phyloP scores from a whole-genome alignment of 2,797 vertebrate species.

The Melanotaenia trifasciata region DNA sequence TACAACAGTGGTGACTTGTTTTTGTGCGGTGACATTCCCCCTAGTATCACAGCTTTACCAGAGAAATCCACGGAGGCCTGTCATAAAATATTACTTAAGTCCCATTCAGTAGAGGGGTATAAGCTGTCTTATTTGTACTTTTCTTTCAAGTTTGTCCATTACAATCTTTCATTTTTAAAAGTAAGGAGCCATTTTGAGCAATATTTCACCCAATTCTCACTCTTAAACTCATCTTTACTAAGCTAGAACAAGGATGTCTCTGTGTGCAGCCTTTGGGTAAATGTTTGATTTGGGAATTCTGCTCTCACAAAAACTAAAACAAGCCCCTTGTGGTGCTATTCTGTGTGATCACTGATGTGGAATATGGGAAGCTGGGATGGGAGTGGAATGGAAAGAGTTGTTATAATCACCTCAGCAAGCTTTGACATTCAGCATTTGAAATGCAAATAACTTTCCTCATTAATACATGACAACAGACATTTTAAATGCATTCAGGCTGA shows the following conservation, averaged over 20 bases:
- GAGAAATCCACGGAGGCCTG: background rate
- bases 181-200: background rate
- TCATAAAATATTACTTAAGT: background rate
- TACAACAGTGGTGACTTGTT: constrained; percentile 4
- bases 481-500: background rate
- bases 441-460: background rate
- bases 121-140: background rate
- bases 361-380: constrained; percentile 50
- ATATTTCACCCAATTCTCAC: background rate
- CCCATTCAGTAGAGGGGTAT: background rate
- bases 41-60: background rate
- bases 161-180: background rate
- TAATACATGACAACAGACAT: background rate
- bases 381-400: constrained; percentile 9
- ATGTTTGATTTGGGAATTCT: constrained; percentile 63
- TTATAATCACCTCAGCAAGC: constrained; percentile 33
- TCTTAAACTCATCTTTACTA: background rate
- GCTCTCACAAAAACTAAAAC: constrained; percentile 56
- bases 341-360: constrained; percentile 70
- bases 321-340: constrained; percentile 41
- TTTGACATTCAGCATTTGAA: constrained; percentile 7
- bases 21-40: constrained; percentile 6
- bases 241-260: constrained; percentile 32
- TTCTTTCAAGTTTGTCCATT: no score
- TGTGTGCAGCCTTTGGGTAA: constrained; percentile 36